These are phyloP conservation scores for Hololepta plana DNA, from an alignment of 2,888 invertebrate genomes.

Conservation along the genomic window DNA sequence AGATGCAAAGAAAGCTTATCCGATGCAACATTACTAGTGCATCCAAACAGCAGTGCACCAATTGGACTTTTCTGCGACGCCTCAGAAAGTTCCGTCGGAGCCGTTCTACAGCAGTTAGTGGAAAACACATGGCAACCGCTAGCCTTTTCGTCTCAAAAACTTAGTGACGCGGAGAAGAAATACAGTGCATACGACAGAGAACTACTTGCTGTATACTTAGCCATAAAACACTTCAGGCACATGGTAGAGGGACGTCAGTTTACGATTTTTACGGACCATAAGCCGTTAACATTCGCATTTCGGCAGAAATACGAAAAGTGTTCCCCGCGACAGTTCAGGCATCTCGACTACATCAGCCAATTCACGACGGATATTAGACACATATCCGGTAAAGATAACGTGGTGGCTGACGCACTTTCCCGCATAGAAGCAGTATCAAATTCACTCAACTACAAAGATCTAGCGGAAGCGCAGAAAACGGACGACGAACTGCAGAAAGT, in stretches of 20 bases:
- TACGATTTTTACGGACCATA: constrained; percentile 9
- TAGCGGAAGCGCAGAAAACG: background rate
- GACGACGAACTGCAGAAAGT: constrained; percentile 2
- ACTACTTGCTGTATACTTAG: constrained; percentile 8
- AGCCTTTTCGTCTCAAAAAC: constrained; percentile 20
- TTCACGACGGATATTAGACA: too few species aligned
- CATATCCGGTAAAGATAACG: too few species aligned
- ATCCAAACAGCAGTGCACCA: constrained; percentile 15
- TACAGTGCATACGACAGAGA: constrained; percentile 8
- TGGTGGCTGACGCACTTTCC: too few species aligned
- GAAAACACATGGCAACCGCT: constrained; percentile 16
- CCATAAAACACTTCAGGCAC: constrained; percentile 8
- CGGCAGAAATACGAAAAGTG: too few species aligned
- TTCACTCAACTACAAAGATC: background rate
- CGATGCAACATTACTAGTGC: constrained; percentile 17
- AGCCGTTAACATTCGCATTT: constrained; percentile 8
- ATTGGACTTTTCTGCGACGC: constrained; percentile 18
- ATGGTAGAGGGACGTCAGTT: constrained; percentile 8
- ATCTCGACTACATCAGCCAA: too few species aligned
- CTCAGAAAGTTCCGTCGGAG: constrained; percentile 19
- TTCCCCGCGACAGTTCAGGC: too few species aligned
- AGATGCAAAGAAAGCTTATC: too few species aligned
- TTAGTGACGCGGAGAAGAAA: constrained; percentile 17
- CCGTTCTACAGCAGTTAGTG: constrained; percentile 18
- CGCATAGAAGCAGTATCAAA: constrained; percentile 1